Conservation (phyloP, 1,140 invertebrate genomes). For the Hypsibius dujardini region DNA sequence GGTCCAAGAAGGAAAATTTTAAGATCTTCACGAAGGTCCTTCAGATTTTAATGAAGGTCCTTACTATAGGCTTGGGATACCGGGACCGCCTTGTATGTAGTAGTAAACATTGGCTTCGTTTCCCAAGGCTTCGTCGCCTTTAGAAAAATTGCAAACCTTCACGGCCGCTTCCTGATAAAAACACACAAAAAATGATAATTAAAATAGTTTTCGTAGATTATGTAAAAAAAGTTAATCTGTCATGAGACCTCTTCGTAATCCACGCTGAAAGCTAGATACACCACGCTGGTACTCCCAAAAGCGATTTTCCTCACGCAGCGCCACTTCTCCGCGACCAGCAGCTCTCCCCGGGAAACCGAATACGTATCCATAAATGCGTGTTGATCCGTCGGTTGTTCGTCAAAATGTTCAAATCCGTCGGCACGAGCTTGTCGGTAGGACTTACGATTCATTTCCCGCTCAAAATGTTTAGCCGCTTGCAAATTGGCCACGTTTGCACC, state of each 20-base stretch:
- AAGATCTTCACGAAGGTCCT: background rate
- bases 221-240: no score
- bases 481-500: no score
- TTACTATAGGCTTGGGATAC: constrained; percentile 5
- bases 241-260: background rate
- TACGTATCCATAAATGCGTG: no score
- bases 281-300: background rate
- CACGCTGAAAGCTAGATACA: constrained; percentile 10
- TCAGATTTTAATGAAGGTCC: background rate
- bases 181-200: background rate
- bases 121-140: background rate
- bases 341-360: background rate
- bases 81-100: background rate
- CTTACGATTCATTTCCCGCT: no score
- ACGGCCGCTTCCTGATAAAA: constrained; percentile 14
- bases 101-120: background rate
- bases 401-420: no score
- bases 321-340: background rate
- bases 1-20: no score
- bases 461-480: no score
- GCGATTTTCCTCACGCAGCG: background rate
- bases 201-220: background rate
- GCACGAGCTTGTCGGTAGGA: no score
- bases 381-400: no score
- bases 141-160: constrained; percentile 9